Evolutionary conservation across 2,888 invertebrate genomes (phyloP), one percentile per base, ranked within the genome.

Genomic region (Oscheius sp.): DNA sequence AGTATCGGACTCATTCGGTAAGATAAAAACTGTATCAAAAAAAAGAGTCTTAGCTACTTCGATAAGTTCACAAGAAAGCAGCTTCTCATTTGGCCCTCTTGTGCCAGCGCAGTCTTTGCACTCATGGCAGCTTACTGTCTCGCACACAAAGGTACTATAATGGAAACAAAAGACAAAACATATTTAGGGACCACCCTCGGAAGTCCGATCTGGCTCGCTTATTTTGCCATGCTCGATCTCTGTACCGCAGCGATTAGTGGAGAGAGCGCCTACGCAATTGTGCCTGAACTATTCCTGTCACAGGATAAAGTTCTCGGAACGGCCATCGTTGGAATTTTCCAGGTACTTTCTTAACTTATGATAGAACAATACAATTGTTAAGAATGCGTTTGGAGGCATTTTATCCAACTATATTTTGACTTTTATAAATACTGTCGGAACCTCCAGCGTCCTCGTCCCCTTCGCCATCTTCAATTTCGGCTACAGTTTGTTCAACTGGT

Each of bases 341-440:
- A 87, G 79, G 86, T 86, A 70, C 35, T 21, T 21, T 21, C 21
- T 21, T 7, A 21, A 21, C 1, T 5, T 2, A 21, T 32, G 2
- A 3, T 10, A 42, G 29, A 21, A 21, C 29, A 47, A 13, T 0
- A 7, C 7, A 58, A 33, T 58, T 33, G 4, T 81, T 74, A 68
- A 86, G 85, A 86, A 86, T 73, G 68, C 81, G 21, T 86, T 86
- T 68, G 87, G 87, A 47, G 87, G 86, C 1, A 57, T 86, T 57
- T 72, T 86, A 29, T 83, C 85, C 13, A 84, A 79, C 21, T 57
- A 57, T 7, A 57, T 85, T 4, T 74, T 86, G n/a, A 83, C 85
- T 11, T 76, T 82, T 21, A 73, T 87, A 21, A 83, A 85, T 70
- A 75, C 37, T 10, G 68, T 77, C 70, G 86, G 86, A 21, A 77